phyloP scores from a whole-genome alignment of 2,113 vertebrate genomes.

The Aix galericulata region DNA sequence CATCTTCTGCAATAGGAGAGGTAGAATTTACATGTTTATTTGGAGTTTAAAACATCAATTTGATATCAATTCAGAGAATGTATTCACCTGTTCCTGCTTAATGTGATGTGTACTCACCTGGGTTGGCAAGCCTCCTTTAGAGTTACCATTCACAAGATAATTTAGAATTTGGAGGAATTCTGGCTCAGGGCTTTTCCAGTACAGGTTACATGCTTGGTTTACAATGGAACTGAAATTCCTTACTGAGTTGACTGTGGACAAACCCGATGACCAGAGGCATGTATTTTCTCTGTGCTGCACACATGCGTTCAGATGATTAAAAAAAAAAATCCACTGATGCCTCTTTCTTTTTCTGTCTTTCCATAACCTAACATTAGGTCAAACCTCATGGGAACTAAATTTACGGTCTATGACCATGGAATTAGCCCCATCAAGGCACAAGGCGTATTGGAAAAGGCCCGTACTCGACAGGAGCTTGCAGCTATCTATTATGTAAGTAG shows the following conservation, averaged over 20 bases:
- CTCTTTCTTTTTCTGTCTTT: conserved; percentile 20
- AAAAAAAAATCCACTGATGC: neutral
- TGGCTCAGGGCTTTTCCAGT: neutral
- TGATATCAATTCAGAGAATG: neutral
- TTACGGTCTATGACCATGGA: conserved; percentile 94
- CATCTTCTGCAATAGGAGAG: neutral
- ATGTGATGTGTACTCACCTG: neutral
- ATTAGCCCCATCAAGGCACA: conserved; percentile 88
- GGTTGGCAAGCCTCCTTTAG: neutral
- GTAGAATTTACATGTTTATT: neutral
- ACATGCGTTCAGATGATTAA: neutral
- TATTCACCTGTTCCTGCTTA: neutral
- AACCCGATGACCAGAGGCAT: neutral
- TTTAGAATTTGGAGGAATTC: neutral
- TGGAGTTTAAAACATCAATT: neutral
- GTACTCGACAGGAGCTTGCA: conserved; percentile 90
- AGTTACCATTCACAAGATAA: neutral
- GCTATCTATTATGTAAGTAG: conserved; percentile 93
- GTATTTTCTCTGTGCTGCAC: neutral
- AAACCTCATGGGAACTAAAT: conserved; percentile 97
- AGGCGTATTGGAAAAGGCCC: conserved; percentile 84
- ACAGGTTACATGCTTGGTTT: neutral
- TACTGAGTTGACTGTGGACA: neutral
- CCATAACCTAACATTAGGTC: conserved; percentile 78
- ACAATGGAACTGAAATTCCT: neutral